phyloP scores from a whole-genome alignment of 2,888 invertebrate genomes.

The Aspidiotus destructor region DNA sequence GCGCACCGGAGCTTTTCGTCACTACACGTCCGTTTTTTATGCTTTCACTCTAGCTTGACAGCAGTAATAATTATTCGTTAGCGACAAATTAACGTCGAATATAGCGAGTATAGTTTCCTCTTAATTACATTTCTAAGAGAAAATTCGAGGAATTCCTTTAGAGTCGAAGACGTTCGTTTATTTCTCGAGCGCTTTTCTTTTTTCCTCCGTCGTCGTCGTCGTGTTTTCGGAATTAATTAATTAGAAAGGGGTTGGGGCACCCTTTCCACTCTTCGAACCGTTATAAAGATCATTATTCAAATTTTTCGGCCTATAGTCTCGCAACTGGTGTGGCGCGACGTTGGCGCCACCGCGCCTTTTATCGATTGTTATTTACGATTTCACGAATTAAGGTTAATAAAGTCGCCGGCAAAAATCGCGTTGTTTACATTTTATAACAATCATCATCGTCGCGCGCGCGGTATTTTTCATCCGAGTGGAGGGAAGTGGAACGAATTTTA shows the following conservation, averaged over 20 bases:
- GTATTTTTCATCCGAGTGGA: no score
- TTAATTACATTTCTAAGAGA: constrained; percentile 18
- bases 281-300: background rate
- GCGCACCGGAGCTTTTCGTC: background rate
- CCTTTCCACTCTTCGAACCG: background rate
- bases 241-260: background rate
- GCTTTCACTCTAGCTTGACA: background rate
- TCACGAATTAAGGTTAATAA: background rate
- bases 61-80: constrained; percentile 27
- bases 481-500: no score
- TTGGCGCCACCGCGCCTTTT: background rate
- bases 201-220: background rate
- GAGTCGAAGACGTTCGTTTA: no score
- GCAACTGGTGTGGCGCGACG: background rate
- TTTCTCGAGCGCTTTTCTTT: background rate
- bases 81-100: constrained; percentile 30
- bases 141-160: constrained; percentile 5
- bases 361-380: background rate
- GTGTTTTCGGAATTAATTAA: background rate
- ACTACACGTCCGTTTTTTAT: no score
- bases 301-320: background rate
- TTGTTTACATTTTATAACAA: no score
- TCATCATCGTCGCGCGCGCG: background rate
- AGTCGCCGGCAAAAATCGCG: background rate
- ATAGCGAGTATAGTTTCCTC: constrained; percentile 13